Evolutionary conservation across 2,797 vertebrate species (phyloP).

Genomic region (Echiichthys vipera): DNA sequence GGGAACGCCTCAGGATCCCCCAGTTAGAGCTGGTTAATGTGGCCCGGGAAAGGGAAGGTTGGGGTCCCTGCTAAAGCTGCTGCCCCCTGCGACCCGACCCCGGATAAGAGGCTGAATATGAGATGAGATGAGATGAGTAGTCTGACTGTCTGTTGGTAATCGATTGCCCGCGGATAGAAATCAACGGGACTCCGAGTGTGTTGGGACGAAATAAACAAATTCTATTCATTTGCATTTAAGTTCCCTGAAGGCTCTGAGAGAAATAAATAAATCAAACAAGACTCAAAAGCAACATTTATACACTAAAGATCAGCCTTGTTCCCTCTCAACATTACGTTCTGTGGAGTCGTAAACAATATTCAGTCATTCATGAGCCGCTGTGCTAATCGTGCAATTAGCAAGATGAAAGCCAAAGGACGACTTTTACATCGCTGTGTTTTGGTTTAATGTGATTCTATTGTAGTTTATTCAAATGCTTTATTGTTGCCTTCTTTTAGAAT

Average conservation of each 20-base stretch:
- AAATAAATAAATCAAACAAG: constrained; percentile 45
- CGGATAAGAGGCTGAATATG: too few species aligned
- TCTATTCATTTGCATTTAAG: constrained; percentile 48
- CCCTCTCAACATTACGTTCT: constrained; percentile 28
- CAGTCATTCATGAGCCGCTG: constrained; percentile 20
- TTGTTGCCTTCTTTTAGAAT: too few species aligned
- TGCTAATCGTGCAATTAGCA: constrained; percentile 33
- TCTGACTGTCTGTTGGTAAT: too few species aligned
- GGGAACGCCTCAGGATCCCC: too few species aligned
- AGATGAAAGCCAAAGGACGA: constrained; percentile 16
- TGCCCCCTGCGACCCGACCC: too few species aligned
- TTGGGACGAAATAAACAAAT: constrained; percentile 56
- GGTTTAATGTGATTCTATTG: neutral
- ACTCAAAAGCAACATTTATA: constrained; percentile 44
- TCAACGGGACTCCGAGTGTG: constrained; percentile 46
- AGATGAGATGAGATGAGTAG: too few species aligned
- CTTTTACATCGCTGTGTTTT: neutral
- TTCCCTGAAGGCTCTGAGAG: constrained; percentile 27
- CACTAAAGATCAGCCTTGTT: constrained; percentile 34
- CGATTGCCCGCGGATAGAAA: constrained; percentile 66
- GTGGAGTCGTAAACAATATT: constrained; percentile 36
- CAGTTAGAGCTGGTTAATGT: too few species aligned
- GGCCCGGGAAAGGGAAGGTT: too few species aligned
- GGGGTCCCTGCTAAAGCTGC: too few species aligned
- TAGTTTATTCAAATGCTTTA: neutral